Evolutionary conservation across 1,140 invertebrate genomes (phyloP), one percentile per base, ranked within the genome.

Genomic region (Brachionus manjavacas): DNA sequence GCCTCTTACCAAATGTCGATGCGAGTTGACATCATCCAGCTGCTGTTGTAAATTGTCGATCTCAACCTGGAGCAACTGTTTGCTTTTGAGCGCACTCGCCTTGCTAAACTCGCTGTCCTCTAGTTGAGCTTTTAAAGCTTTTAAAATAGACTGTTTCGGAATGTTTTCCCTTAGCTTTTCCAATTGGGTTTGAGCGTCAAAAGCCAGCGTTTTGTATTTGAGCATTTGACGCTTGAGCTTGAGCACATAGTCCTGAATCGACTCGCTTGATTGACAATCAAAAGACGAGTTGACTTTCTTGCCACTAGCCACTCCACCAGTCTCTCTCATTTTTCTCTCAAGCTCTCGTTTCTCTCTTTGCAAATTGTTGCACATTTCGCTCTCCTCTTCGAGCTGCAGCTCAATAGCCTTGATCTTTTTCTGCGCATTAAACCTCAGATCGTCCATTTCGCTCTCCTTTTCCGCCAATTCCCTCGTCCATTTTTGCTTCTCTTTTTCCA

Each of bases 361-460:
- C 39, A 96, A 88, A 85, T 93, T 90, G 20, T 94, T 95, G n/a
- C 95, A 91, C 88, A 97, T 95, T 80, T 96, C 94, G 89, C 97
- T 95, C 88, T 97, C 95, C 85, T 93, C 94, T 88, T 97, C 95
- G 85, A 97, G 88, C 87, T 97, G 95, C 3, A 92, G 92, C 89
- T 98, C 95, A 84, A 97, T 89, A 31, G 94, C 87, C 93, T 93
- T 89, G 14, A 97, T 93, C 91, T 96, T 97, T 88, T 97, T 97
- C 85, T 95, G 93, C 14, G 94, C 93, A 86, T 93, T 94, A 84
- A 93, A 93, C 8, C 95, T 91, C 4, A 94, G 92, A 86, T 97
- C 95, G 87, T 98, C 95, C 85, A 96, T 91, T 88, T 98, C 96
- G 85, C 96, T 95, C 86, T 97, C 96, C 16, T 94, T 91, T 85